Conservation (phyloP, 2,113 vertebrate species). For the Tragelaphus strepsiceros region DNA sequence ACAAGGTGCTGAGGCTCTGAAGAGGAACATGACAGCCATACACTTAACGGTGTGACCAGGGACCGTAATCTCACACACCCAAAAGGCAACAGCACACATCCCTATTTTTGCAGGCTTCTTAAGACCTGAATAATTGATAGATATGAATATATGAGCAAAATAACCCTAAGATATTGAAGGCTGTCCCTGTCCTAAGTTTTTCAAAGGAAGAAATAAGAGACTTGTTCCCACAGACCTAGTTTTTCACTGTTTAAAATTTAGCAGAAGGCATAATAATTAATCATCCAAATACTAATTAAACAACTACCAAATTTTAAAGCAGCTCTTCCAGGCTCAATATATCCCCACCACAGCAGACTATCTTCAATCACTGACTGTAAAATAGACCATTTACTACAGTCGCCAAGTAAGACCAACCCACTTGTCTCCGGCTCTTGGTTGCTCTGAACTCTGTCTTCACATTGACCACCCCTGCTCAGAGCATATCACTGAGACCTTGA, state of each 20-base stretch:
- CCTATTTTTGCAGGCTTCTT: background rate
- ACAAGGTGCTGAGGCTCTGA: background rate
- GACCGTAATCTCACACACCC: background rate
- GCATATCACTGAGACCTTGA: background rate
- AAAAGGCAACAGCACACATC: background rate
- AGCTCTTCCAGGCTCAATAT: background rate
- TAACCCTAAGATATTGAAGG: background rate
- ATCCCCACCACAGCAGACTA: background rate
- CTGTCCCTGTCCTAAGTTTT: background rate
- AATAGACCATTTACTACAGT: background rate
- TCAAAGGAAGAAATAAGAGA: background rate
- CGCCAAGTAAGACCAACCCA: background rate
- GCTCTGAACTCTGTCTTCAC: constrained; percentile 20
- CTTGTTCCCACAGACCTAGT: background rate
- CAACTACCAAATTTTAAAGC: background rate
- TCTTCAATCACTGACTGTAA: background rate
- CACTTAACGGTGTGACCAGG: background rate
- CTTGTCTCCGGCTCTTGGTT: background rate
- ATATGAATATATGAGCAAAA: background rate
- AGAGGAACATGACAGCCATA: too few relatives aligned
- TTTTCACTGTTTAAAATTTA: constrained; percentile 37
- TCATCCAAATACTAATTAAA: constrained; percentile 32
- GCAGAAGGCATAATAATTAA: background rate
- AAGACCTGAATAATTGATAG: background rate
- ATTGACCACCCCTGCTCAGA: background rate